Evolutionary conservation across 2,888 invertebrate species (phyloP), one percentile per base, ranked within the genome.

Genomic region (Prostheceraeus crozeri): DNA sequence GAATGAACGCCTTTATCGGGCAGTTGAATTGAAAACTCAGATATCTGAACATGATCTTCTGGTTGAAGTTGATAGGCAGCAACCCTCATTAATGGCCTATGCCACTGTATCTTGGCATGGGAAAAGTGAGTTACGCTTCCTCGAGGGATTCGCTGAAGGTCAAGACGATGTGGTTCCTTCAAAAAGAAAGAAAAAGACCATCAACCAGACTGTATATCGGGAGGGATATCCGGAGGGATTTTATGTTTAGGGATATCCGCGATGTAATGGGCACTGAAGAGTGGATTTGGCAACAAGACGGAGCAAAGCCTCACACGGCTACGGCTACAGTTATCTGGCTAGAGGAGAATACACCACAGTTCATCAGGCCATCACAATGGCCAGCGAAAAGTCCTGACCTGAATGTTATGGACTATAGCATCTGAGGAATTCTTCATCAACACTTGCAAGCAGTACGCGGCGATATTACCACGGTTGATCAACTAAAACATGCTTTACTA

Each of bases 11-110:
- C 14, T 54, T 35, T 54, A 54, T 54, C 19, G 54, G n/a, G 48
- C 23, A 25, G 45, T 54, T 33, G 28, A 54, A 21, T 54, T 25
- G 28, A 54, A 48, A 54, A 54, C 14, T 54, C 51, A 35, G 54
- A 46, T 54, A 54, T 33, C 45, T 48, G 27, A 54, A 28, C 27
- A 54, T 54, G 10, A 54, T 28, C 28, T 54, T 27, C 31, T 54
- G 19, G 54, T 54, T 30, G 54, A 54, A 54, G 28, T 54, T 35
- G 54, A 54, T 54, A 54, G 33, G 33, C 54, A 54, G 33, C 8
- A 54, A 54, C 40, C 35, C 28, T 54, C 33, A 25, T n/a, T 54
- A 54, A 54, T 54, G 54, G 54, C 54, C 23, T 54, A 54, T 54
- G 14, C 27, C 23, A 54, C 31, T 54, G 54, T 54, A 48, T 54